These are phyloP conservation scores for Theocolax elegans DNA, from an alignment of 1,140 invertebrate species.

Conservation along the genomic window DNA sequence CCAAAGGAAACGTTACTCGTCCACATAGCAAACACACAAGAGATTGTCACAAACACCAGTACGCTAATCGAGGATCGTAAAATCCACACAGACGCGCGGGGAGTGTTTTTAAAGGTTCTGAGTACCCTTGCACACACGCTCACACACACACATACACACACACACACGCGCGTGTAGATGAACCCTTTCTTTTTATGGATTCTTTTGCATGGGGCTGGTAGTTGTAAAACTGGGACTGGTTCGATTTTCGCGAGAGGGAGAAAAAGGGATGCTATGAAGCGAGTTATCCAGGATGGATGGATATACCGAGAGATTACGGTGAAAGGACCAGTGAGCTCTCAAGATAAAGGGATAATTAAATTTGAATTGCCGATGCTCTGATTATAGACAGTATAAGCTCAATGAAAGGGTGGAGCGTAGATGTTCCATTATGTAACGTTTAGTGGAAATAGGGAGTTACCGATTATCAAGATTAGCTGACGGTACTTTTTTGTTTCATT, in stretches of 20 bases:
- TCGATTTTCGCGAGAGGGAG: background rate
- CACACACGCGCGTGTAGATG: background rate
- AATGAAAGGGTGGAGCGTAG: background rate
- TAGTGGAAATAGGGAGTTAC: background rate
- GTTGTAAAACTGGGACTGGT: background rate
- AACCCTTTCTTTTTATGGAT: no score
- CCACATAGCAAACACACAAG: no score
- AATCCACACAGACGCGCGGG: background rate
- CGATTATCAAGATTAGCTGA: slow-evolving; percentile 1
- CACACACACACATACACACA: background rate
- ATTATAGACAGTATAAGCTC: background rate
- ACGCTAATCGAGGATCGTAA: no score
- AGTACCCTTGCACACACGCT: background rate
- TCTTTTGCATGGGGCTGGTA: background rate
- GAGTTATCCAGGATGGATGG: background rate
- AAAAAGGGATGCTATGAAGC: background rate
- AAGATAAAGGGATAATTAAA: slow-evolving; percentile 31
- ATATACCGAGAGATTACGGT: background rate
- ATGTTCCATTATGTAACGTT: background rate
- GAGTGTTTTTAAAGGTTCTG: background rate
- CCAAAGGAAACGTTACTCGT: no score
- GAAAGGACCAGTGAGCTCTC: background rate
- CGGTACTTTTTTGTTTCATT: no score
- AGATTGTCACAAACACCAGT: no score
- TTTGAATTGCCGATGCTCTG: background rate